These are phyloP conservation scores for Nymphalis c-album DNA, from an alignment of 2,888 invertebrate genomes.

Conservation along the genomic window DNA sequence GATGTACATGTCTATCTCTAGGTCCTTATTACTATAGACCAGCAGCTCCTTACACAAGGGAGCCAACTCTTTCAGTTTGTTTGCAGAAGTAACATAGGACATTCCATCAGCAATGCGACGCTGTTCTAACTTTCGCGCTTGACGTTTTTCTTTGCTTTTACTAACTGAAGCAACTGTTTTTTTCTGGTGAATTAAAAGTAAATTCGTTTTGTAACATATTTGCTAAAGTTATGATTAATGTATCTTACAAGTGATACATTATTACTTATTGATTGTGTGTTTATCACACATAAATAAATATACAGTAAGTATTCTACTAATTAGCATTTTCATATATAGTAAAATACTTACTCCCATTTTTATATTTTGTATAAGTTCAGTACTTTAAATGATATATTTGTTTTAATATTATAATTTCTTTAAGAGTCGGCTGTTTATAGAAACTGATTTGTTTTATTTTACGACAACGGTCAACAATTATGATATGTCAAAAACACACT, in stretches of 20 bases:
- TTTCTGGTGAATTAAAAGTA: constrained; percentile 61
- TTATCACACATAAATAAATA: background rate
- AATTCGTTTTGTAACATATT: background rate
- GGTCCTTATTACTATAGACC: constrained; percentile 82
- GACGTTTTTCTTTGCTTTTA: constrained; percentile 83
- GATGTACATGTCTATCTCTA: constrained; percentile 83
- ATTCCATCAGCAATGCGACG: constrained; percentile 82
- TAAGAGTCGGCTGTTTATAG: constrained; percentile 1
- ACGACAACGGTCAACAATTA: background rate
- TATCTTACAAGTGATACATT: background rate
- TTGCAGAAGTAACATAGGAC: constrained; percentile 83
- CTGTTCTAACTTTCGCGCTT: constrained; percentile 83
- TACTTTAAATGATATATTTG: background rate
- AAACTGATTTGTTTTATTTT: background rate
- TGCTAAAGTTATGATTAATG: background rate
- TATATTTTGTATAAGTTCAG: background rate
- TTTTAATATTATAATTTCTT: background rate
- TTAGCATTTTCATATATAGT: background rate
- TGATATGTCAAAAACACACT: background rate
- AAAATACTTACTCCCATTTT: constrained; percentile 23
- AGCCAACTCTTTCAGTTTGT: constrained; percentile 81
- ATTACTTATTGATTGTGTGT: background rate
- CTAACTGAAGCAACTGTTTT: constrained; percentile 66
- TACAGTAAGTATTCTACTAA: background rate
- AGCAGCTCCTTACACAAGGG: constrained; percentile 82